Base-by-base conservation (phyloP, 2,113 vertebrate genomes). In the Platycercus adscitus region DNA sequence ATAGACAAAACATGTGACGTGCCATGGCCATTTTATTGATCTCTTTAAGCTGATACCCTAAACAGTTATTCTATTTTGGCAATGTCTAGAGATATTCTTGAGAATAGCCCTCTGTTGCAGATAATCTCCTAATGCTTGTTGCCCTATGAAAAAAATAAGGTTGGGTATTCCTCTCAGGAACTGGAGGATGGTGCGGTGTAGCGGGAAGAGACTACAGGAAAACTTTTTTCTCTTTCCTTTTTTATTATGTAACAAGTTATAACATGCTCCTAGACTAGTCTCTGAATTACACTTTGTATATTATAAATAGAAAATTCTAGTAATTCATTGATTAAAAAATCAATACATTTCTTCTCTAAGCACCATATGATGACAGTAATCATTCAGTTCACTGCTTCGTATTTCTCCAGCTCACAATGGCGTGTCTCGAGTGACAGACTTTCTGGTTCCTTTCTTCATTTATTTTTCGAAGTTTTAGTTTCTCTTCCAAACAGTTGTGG, bases 1-100 rank as follows among this genome's bases (percentile, higher is more conserved):
- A 8, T 1, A 79, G 6, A 46, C 24, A 61, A 86, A 75, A 31
- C 1, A 19, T 11, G 0, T 12, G 9, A 20, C 4, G 2, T 26
- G 17, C 9, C 24, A 31, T 24, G 21, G 15, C 6, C 10, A 50
- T 70, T 91, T 52, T 65, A 39, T 64, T 39, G 24, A 46, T 24
- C 3, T 47, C 5, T 53, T 35, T 63, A 83, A 55, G 39, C n/a
- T 47, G 53, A 29, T 46, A 20, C 10, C 23, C 28, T 49, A 24
- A 81, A 44, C 17, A 11, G 21, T 35, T 15, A 28, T 44, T 66
- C 80, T 58, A 24, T 3, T 75, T 89, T 75, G 24, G 10, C 28
- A 87, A 21, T 14, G 4, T 18, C n/a, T 43, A 81, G n/a, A 39
- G 21, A 35, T 37, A 56, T 31, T 31, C 2, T n/a, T 60, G 23